Conservation (phyloP, 2,888 invertebrate species). For the Drosophila kuntzei region DNA sequence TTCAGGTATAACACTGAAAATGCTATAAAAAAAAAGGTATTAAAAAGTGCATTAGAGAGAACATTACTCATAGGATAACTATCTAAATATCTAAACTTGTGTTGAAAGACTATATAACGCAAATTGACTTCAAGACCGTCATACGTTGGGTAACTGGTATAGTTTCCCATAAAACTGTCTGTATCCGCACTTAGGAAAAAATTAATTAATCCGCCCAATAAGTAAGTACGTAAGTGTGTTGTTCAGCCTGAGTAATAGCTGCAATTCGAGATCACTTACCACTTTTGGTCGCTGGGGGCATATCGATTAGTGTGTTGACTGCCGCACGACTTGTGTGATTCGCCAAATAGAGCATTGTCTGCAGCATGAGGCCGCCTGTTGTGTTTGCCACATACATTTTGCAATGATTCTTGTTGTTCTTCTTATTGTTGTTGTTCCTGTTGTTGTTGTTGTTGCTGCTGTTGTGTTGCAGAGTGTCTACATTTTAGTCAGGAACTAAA, state of each 20-base stretch:
- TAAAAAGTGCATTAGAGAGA: not conserved
- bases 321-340: slow-evolving; percentile 84
- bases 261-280: slow-evolving; percentile 79
- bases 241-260: not conserved
- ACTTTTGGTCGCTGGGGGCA: slow-evolving; percentile 83
- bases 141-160: not conserved
- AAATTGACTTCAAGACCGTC: too few relatives aligned
- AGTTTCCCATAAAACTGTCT: not conserved
- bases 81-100: too few relatives aligned
- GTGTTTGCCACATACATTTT: slow-evolving; percentile 83
- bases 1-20: too few relatives aligned
- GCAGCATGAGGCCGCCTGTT: slow-evolving; percentile 85
- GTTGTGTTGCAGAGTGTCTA: slow-evolving; percentile 25
- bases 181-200: not conserved
- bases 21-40: too few relatives aligned
- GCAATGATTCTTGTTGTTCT: slow-evolving; percentile 15
- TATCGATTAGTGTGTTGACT: slow-evolving; percentile 82
- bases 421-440: not conserved
- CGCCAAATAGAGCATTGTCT: slow-evolving; percentile 85
- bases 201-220: not conserved
- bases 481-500: slow-evolving; percentile 37
- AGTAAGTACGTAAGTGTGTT: not conserved
- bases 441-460: slow-evolving; percentile 9
- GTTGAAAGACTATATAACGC: too few relatives aligned
- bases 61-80: not conserved